These are phyloP conservation scores for Lordiphosa stackelbergi DNA, from an alignment of 1,140 invertebrate species.

Conservation along the genomic window DNA sequence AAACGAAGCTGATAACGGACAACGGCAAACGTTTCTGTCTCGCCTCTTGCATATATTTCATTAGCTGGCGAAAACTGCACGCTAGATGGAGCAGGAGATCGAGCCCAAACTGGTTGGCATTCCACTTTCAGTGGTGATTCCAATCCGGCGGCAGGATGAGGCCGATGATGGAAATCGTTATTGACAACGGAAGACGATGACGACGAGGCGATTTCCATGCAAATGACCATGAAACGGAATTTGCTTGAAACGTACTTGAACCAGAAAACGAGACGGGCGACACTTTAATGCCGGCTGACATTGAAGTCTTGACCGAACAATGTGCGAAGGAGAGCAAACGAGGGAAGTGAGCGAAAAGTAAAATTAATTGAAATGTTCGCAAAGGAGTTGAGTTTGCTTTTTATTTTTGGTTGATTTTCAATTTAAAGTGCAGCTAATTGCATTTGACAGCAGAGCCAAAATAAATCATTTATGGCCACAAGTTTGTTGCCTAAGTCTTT, in stretches of 20 bases:
- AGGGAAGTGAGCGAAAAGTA: slow-evolving; percentile 35
- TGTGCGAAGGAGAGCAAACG: slow-evolving; percentile 42
- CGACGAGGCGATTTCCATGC: slow-evolving; percentile 62
- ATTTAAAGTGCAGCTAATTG: slow-evolving; percentile 67
- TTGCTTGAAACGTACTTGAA: slow-evolving; percentile 71
- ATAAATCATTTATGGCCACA: slow-evolving; percentile 52
- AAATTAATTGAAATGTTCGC: slow-evolving; percentile 60
- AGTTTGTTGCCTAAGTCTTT: slow-evolving; percentile 66
- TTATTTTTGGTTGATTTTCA: slow-evolving; percentile 47
- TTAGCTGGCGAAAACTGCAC: slow-evolving; percentile 70
- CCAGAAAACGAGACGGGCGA: slow-evolving; percentile 66
- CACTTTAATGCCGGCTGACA: slow-evolving; percentile 73
- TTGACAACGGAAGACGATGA: slow-evolving; percentile 70
- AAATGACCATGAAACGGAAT: slow-evolving; percentile 74
- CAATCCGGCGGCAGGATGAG: slow-evolving; percentile 33
- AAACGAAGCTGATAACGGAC: slow-evolving; percentile 60
- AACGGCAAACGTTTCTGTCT: slow-evolving; percentile 49
- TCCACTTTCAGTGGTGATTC: slow-evolving; percentile 50
- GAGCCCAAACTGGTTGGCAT: slow-evolving; percentile 62
- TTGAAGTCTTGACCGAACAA: slow-evolving; percentile 61
- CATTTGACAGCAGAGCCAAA: slow-evolving; percentile 58
- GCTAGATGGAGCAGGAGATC: slow-evolving; percentile 37
- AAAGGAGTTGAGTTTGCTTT: slow-evolving; percentile 27
- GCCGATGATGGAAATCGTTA: slow-evolving; percentile 69
- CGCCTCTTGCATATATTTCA: slow-evolving; percentile 71